These are phyloP conservation scores for Samia ricini DNA, from an alignment of 1,140 invertebrate genomes.

Conservation along the genomic window DNA sequence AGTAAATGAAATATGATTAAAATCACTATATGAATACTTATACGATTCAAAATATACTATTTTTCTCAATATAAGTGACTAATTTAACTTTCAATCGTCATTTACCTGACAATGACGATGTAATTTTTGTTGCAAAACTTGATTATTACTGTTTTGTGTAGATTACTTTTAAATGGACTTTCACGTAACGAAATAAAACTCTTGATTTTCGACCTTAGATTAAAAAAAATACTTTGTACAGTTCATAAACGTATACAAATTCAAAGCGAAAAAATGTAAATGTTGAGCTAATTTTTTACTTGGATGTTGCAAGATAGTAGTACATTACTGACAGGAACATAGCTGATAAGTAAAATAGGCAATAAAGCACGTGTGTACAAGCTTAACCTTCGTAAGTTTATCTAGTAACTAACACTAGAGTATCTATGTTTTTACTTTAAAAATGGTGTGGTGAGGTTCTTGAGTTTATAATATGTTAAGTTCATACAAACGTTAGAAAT, in stretches of 20 bases:
- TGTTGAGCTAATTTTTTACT: not conserved
- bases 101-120: too few species aligned
- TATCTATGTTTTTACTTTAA: not conserved
- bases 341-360: conserved; percentile 32
- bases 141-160: not conserved
- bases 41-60: too few species aligned
- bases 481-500: too few species aligned
- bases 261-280: not conserved
- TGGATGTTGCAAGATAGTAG: conserved; percentile 25
- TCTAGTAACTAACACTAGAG: not conserved
- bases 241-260: not conserved
- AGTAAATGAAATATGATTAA: too few species aligned
- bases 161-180: not conserved
- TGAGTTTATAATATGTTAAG: too few species aligned
- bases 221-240: not conserved
- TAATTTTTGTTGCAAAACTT: too few species aligned
- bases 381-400: conserved; percentile 29
- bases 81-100: too few species aligned
- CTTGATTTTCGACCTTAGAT: not conserved
- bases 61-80: too few species aligned
- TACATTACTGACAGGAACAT: conserved; percentile 31
- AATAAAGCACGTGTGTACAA: conserved; percentile 29
- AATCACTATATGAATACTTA: too few species aligned
- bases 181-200: not conserved
- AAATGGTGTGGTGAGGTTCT: too few species aligned